phyloP scores from a whole-genome alignment of 2,797 vertebrate species.

The Gadopsis bispinosus region DNA sequence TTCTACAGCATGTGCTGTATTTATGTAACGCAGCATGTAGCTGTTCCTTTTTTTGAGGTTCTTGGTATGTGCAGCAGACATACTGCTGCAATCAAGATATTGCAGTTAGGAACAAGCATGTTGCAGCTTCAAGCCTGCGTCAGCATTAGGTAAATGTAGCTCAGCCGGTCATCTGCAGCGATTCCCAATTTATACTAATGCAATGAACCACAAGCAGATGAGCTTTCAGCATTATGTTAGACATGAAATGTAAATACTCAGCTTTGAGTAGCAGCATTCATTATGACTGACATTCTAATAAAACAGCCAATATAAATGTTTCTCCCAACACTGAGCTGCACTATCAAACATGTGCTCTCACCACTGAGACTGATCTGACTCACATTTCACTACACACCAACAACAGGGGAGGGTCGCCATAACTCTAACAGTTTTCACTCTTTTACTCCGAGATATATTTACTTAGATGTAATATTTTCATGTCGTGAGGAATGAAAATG shows the following conservation, averaged over 20 bases:
- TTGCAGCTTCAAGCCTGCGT: background rate
- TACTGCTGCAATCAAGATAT: background rate
- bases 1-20: background rate
- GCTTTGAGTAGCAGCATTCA: background rate
- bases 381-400: background rate
- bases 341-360: background rate
- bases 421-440: too few relatives aligned
- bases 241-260: background rate
- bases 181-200: background rate
- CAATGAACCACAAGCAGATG: background rate
- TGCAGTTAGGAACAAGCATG: background rate
- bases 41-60: background rate
- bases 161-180: background rate
- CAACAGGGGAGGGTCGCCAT: background rate
- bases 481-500: too few relatives aligned
- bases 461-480: too few relatives aligned
- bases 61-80: background rate
- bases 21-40: slow-evolving; percentile 2
- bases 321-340: background rate
- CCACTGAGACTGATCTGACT: background rate
- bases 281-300: background rate
- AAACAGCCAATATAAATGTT: background rate
- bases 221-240: background rate
- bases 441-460: too few relatives aligned
- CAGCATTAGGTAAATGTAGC: background rate